Conservation (phyloP, 2,113 vertebrate genomes). For the Platichthys flesus region DNA sequence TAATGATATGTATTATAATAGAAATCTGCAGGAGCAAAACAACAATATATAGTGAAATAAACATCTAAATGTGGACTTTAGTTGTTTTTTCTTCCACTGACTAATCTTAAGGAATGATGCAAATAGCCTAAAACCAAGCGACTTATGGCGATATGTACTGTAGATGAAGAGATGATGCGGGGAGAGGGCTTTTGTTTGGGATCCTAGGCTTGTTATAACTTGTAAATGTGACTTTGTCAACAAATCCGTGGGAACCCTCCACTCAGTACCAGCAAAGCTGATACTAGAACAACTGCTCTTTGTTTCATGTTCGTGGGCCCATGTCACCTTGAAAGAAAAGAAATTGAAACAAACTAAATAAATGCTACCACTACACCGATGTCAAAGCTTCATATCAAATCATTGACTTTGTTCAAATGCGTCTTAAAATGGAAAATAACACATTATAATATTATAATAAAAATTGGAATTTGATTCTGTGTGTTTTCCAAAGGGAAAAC, state of each 20-base stretch:
- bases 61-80: neutral
- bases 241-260: constrained; percentile 34
- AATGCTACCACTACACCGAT: neutral
- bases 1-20: neutral
- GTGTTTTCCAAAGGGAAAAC: neutral
- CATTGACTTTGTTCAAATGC: neutral
- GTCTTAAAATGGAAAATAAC: neutral
- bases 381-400: neutral
- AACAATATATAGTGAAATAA: neutral
- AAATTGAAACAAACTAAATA: too few species aligned
- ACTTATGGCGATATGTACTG: neutral
- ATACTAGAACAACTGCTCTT: constrained; percentile 48
- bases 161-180: neutral
- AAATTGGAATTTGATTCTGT: too few species aligned
- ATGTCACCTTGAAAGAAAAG: neutral
- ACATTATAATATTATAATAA: too few species aligned
- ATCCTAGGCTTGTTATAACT: constrained; percentile 42
- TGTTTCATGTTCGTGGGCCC: constrained; percentile 13
- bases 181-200: neutral
- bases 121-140: neutral
- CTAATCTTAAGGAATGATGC: neutral
- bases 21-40: neutral
- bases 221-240: constrained; percentile 61
- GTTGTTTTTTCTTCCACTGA: neutral
- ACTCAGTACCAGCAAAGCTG: constrained; percentile 29